Percentiles rank a stretch among this genome's conserved stretches.
Conservation (phyloP, 2,888 invertebrate genomes). For the Cheilosia vernalis region DNA sequence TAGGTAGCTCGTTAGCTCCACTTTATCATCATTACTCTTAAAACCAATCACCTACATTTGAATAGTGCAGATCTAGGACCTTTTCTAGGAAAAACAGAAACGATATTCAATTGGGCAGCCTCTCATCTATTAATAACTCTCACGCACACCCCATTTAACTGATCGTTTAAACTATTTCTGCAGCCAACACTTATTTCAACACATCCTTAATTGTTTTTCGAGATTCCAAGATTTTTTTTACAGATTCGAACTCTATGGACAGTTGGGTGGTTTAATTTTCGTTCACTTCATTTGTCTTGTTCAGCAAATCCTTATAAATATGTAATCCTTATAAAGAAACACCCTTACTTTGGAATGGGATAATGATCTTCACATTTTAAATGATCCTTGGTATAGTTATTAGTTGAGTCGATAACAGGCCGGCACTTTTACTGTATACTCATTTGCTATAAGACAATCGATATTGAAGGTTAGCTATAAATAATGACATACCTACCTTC, state of each 20-base stretch:
- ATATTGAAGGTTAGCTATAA: too few relatives aligned
- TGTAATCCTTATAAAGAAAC: not conserved
- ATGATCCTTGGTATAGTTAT: not conserved
- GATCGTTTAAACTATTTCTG: conserved; percentile 24
- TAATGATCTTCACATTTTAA: not conserved
- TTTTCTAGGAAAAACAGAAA: not conserved
- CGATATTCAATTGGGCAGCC: too few relatives aligned
- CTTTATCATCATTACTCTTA: not conserved
- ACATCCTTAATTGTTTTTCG: conserved; percentile 20
- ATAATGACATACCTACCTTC: too few relatives aligned
- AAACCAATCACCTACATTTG: not conserved
- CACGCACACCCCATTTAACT: conserved; percentile 18
- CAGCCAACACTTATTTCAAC: conserved; percentile 28
- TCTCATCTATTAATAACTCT: conserved; percentile 14
- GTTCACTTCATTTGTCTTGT: not conserved
- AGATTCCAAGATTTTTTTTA: not conserved
- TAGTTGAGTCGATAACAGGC: not conserved
- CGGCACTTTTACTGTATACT: not conserved
- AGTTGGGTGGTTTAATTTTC: not conserved
- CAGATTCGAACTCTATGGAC: not conserved
- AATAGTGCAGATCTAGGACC: not conserved
- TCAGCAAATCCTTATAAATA: not conserved
- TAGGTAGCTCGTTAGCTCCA: not conserved
- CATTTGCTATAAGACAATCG: not conserved
- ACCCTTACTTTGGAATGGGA: not conserved